phyloP scores from a whole-genome alignment of 1,140 invertebrate genomes.

The Pseudomyrmex cubaensis region DNA sequence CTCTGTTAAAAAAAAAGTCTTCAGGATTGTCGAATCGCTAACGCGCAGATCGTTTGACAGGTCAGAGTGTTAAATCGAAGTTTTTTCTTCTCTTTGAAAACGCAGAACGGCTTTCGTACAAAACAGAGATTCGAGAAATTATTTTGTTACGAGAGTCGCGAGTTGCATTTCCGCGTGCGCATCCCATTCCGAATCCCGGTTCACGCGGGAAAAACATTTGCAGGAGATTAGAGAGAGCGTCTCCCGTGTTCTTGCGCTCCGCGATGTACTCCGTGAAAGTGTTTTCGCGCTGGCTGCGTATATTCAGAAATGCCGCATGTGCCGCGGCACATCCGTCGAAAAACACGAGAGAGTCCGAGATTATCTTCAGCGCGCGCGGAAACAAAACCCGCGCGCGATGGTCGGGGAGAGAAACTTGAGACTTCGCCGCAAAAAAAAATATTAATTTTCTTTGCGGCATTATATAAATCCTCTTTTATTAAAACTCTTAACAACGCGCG shows the following conservation, averaged over 20 bases:
- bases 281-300: not conserved
- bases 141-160: not conserved
- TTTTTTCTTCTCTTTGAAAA: not conserved
- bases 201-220: constrained; percentile 22
- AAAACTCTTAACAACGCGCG: not conserved
- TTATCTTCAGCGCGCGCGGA: not conserved
- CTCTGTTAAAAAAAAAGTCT: not conserved
- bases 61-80: not conserved
- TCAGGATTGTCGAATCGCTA: not conserved
- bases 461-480: not conserved
- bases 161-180: not conserved
- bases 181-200: not conserved
- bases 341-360: constrained; percentile 32
- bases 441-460: not conserved
- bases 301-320: constrained; percentile 2
- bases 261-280: constrained; percentile 31
- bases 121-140: not conserved
- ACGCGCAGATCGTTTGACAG: not conserved
- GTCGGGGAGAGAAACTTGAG: not conserved
- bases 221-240: constrained; percentile 43
- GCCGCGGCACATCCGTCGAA: constrained; percentile 1
- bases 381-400: not conserved
- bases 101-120: not conserved
- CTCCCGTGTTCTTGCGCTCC: constrained; percentile 3
- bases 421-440: constrained; percentile 1